Percentiles rank a stretch among this genome's conserved stretches.
phyloP scores from a whole-genome alignment of 1,140 invertebrate genomes.

The Daktulosphaira vitifoliae region DNA sequence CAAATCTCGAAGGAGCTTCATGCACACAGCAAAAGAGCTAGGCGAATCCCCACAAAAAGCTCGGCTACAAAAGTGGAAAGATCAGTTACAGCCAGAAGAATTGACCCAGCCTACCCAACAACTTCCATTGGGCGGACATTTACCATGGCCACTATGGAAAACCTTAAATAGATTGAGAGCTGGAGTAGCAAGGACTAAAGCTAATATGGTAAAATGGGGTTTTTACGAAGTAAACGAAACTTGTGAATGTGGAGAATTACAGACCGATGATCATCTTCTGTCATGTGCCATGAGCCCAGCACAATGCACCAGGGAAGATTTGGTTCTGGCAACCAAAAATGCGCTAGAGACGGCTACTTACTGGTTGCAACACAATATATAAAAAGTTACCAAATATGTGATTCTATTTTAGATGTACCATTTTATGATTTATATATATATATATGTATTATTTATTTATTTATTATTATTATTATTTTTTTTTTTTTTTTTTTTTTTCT shows the following conservation, averaged over 20 bases:
- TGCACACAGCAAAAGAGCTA: background rate
- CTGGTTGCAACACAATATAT: slow-evolving; percentile 10
- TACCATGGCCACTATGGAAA: slow-evolving; percentile 15
- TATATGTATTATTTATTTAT: too few species aligned
- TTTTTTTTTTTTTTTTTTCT: too few species aligned
- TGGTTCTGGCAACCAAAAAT: slow-evolving; percentile 6
- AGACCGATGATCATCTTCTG: background rate
- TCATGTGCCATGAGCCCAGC: background rate
- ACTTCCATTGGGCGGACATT: slow-evolving; percentile 1
- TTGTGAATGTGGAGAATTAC: slow-evolving; percentile 1
- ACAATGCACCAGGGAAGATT: slow-evolving; percentile 9
- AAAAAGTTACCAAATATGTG: too few species aligned
- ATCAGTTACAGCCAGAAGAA: background rate
- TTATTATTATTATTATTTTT: too few species aligned
- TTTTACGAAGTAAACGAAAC: background rate
- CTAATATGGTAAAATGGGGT: slow-evolving; percentile 25
- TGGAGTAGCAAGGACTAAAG: slow-evolving; percentile 15
- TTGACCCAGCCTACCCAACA: slow-evolving; percentile 4
- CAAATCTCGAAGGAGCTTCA: too few species aligned
- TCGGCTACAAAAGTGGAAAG: too few species aligned
- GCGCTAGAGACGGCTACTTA: slow-evolving; percentile 13
- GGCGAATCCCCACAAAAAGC: background rate
- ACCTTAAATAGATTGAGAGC: slow-evolving; percentile 14
- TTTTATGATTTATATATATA: too few species aligned
- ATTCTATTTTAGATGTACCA: too few species aligned